These are phyloP conservation scores for Drosophila ironensis DNA, from an alignment of 1,140 invertebrate species.

Conservation along the genomic window DNA sequence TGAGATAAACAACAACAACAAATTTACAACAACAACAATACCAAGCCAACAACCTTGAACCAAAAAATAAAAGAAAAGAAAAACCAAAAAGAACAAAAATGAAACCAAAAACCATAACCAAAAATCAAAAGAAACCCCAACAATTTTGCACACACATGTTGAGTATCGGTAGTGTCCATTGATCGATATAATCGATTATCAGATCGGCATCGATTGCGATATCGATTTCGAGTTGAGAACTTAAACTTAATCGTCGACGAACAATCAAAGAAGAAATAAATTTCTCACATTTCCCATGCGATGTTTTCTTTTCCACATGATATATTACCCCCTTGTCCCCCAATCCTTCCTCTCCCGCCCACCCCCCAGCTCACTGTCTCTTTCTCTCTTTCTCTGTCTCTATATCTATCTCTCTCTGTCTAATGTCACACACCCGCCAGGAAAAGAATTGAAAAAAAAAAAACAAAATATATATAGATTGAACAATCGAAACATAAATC, in stretches of 20 bases:
- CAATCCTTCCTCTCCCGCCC: not conserved
- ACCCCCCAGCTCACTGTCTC: not conserved
- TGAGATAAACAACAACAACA: constrained; percentile 55
- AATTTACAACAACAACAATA: constrained; percentile 14
- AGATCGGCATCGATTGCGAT: constrained; percentile 22
- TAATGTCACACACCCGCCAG: constrained; percentile 26
- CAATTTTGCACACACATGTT: constrained; percentile 23
- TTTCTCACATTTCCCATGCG: constrained; percentile 40
- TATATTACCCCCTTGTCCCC: not conserved
- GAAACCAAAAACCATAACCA: too few relatives aligned
- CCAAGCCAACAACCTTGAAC: constrained; percentile 13
- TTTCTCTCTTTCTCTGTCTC: constrained; percentile 1
- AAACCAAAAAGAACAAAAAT: constrained; percentile 21
- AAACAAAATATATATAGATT: constrained; percentile 10
- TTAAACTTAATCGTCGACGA: constrained; percentile 30
- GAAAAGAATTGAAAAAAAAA: constrained; percentile 13
- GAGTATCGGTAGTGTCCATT: constrained; percentile 27
- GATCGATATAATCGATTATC: constrained; percentile 2
- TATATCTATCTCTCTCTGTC: constrained; percentile 21
- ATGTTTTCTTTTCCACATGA: constrained; percentile 40
- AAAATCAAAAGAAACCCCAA: not conserved
- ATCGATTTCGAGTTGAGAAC: constrained; percentile 13
- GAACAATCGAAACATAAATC: constrained; percentile 61
- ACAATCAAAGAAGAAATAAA: constrained; percentile 68
- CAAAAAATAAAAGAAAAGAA: constrained; percentile 14